Percentiles rank a stretch among this genome's conserved stretches.
These are phyloP conservation scores for Syngnathus scovelli DNA, from an alignment of 2,113 vertebrate species.

Conservation along the genomic window DNA sequence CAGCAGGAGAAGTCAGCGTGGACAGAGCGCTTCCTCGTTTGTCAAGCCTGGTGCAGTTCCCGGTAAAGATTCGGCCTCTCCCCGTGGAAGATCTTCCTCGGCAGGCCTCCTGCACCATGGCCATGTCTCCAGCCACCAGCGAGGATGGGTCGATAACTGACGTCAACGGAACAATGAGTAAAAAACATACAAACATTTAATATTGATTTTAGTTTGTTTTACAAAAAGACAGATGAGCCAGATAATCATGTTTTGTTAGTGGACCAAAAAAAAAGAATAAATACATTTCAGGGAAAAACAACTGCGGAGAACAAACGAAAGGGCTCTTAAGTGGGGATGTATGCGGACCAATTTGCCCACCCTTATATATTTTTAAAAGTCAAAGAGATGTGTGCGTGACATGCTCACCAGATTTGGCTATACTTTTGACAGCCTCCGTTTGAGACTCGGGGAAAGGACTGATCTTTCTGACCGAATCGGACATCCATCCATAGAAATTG, in stretches of 20 bases:
- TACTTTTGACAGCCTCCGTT: slow-evolving; percentile 12
- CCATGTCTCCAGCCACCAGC: slow-evolving; percentile 61
- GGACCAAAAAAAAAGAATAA: no score
- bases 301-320: no score
- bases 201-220: not conserved
- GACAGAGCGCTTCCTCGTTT: slow-evolving; percentile 34
- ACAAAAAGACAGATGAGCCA: not conserved
- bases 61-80: slow-evolving; percentile 49
- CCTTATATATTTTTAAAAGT: not conserved
- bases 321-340: not conserved
- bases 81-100: slow-evolving; percentile 39
- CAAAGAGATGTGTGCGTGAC: not conserved
- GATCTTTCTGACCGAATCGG: slow-evolving; percentile 34
- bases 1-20: slow-evolving; percentile 36
- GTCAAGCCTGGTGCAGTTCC: slow-evolving; percentile 41
- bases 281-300: no score
- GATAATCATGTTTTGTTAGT: not conserved
- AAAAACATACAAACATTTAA: not conserved
- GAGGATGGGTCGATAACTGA: slow-evolving; percentile 38
- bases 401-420: slow-evolving; percentile 44
- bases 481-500: slow-evolving; percentile 81
- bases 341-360: not conserved
- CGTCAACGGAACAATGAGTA: not conserved
- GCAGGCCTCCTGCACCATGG: slow-evolving; percentile 56
- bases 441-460: slow-evolving; percentile 25